Percentiles rank a stretch among this genome's conserved stretches.
These are phyloP conservation scores for Campaea margaritaria DNA, from an alignment of 2,888 invertebrate genomes.

Conservation along the genomic window DNA sequence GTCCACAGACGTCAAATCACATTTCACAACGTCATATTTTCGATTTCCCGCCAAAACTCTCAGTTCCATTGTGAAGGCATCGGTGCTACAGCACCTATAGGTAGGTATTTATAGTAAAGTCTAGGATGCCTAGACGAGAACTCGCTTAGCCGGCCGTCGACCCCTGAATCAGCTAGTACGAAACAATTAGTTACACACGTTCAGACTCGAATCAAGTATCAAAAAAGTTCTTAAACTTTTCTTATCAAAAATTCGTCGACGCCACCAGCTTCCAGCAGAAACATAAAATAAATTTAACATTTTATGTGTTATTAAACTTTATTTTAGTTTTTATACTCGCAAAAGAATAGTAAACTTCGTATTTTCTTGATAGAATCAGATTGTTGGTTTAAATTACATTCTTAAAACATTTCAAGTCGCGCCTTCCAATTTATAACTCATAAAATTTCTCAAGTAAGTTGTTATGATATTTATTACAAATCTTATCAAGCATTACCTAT, in stretches of 20 bases:
- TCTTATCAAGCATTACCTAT: constrained; percentile 11
- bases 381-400: neutral
- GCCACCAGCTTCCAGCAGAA: constrained; percentile 11
- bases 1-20: too few relatives aligned
- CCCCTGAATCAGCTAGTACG: constrained; percentile 33
- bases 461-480: constrained; percentile 20
- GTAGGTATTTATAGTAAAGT: constrained; percentile 31
- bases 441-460: constrained; percentile 8
- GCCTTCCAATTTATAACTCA: constrained; percentile 7
- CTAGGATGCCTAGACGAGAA: constrained; percentile 39
- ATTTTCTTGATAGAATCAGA: constrained; percentile 4
- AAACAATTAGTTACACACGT: constrained; percentile 42
- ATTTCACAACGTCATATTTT: too few relatives aligned
- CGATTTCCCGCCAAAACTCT: too few relatives aligned
- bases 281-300: constrained; percentile 22
- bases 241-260: constrained; percentile 29
- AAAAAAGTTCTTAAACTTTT: constrained; percentile 37
- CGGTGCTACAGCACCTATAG: neutral
- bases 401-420: constrained; percentile 2
- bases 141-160: constrained; percentile 37
- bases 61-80: neutral
- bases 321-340: constrained; percentile 6
- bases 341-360: neutral
- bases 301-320: constrained; percentile 25
- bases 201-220: constrained; percentile 30